Evolutionary conservation across 2,797 vertebrate species (phyloP).

Genomic region (Epinephelus awoara): DNA sequence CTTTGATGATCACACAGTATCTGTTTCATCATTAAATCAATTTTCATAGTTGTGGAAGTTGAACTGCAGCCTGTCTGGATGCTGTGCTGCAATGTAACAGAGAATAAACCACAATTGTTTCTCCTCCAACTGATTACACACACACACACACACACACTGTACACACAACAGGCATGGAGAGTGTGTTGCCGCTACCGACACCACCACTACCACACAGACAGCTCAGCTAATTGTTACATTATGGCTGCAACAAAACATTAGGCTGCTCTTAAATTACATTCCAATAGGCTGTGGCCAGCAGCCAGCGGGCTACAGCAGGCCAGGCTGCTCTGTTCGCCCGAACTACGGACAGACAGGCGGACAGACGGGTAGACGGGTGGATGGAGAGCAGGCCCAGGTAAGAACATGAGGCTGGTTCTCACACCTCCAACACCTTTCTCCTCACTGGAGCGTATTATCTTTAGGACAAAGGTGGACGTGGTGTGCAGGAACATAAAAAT

Average conservation of each 20-base stretch:
- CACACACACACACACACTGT: constrained; percentile 34
- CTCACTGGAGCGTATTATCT: background rate
- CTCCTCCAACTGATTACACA: constrained; percentile 48
- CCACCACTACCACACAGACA: constrained; percentile 34
- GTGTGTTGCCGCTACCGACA: constrained; percentile 38
- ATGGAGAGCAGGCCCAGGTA: constrained; percentile 35
- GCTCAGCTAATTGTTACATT: constrained; percentile 82
- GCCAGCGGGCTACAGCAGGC: constrained; percentile 54
- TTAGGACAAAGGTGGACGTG: background rate
- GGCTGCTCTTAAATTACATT: constrained; percentile 80
- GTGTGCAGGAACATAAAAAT: background rate
- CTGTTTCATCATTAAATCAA: background rate
- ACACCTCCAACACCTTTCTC: background rate
- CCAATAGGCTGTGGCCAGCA: constrained; percentile 59
- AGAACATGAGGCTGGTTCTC: background rate
- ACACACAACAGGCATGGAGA: constrained; percentile 4
- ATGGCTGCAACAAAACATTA: constrained; percentile 79
- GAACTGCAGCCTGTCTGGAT: background rate
- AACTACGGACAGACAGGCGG: constrained; percentile 17
- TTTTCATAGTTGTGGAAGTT: background rate
- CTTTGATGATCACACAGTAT: too few species aligned
- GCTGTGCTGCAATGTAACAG: constrained; percentile 5
- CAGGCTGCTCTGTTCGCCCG: constrained; percentile 18
- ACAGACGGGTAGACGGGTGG: background rate
- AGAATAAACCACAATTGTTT: constrained; percentile 31